Percentiles rank a stretch among this genome's conserved stretches.
These are phyloP conservation scores for Delia radicum DNA, from an alignment of 1,140 invertebrate species.

Conservation along the genomic window DNA sequence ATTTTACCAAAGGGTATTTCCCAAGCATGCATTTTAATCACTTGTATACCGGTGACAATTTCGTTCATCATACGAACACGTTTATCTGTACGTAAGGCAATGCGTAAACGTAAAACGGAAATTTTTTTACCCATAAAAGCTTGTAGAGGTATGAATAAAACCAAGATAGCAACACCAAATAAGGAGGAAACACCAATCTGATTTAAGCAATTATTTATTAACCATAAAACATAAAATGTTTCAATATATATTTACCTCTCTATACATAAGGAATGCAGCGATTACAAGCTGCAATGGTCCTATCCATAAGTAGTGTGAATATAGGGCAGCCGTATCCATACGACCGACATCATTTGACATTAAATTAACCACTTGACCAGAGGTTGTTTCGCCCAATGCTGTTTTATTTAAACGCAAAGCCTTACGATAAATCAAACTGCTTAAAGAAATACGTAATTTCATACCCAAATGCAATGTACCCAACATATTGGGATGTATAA, in stretches of 20 bases:
- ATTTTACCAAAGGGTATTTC: slow-evolving; percentile 74
- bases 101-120: slow-evolving; percentile 64
- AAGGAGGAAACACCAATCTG: slow-evolving; percentile 61
- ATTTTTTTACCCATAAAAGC: slow-evolving; percentile 71
- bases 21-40: slow-evolving; percentile 94
- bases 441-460: slow-evolving; percentile 59
- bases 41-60: slow-evolving; percentile 81
- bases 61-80: slow-evolving; percentile 82
- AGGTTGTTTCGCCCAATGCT: slow-evolving; percentile 73
- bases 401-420: slow-evolving; percentile 63
- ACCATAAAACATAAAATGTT: too few relatives aligned
- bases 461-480: slow-evolving; percentile 57
- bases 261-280: slow-evolving; percentile 58
- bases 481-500: slow-evolving; percentile 65
- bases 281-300: slow-evolving; percentile 62
- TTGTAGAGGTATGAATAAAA: slow-evolving; percentile 84
- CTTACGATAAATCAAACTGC: slow-evolving; percentile 70
- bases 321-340: slow-evolving; percentile 52
- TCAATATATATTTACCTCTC: slow-evolving; percentile 57
- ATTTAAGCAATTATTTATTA: not conserved
- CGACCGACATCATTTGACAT: slow-evolving; percentile 65
- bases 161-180: slow-evolving; percentile 74
- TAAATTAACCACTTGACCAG: slow-evolving; percentile 74
- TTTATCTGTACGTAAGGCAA: slow-evolving; percentile 74
- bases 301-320: slow-evolving; percentile 56